A percentile compares a stretch with the other conserved stretches of the same genome.
Evolutionary conservation across 2,888 invertebrate species (phyloP).

Genomic region (Chymomyza amoena): DNA sequence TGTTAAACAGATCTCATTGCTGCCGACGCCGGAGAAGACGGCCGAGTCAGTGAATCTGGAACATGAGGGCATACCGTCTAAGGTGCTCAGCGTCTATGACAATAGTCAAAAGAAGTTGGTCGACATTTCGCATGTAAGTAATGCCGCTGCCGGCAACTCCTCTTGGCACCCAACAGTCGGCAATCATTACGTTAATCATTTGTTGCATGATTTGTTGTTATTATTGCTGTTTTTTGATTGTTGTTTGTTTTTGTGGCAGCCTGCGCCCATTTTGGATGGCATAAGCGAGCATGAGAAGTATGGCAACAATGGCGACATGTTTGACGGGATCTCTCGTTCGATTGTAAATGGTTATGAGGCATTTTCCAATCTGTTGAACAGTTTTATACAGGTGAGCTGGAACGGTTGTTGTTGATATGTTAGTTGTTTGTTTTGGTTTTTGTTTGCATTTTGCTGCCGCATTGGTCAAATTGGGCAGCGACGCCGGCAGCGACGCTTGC

Average conservation of each 20-base stretch:
- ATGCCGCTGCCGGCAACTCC: no score
- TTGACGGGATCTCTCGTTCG: constrained; percentile 82
- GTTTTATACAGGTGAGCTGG: constrained; percentile 82
- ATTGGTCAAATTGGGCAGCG: constrained; percentile 2
- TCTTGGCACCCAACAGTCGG: not conserved
- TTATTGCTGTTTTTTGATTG: not conserved
- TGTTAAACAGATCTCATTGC: constrained; percentile 54
- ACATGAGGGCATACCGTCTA: constrained; percentile 74
- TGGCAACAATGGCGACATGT: constrained; percentile 86
- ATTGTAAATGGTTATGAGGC: constrained; percentile 85
- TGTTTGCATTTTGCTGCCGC: constrained; percentile 19
- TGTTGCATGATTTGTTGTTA: not conserved
- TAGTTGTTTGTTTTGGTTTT: constrained; percentile 2
- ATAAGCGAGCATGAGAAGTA: constrained; percentile 88
- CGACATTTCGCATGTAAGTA: constrained; percentile 71
- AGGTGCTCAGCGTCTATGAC: constrained; percentile 74
- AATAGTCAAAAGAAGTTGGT: constrained; percentile 70
- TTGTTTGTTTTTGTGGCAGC: constrained; percentile 75
- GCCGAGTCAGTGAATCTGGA: constrained; percentile 77
- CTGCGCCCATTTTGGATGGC: constrained; percentile 87
- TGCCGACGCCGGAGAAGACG: constrained; percentile 66
- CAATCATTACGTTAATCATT: not conserved
- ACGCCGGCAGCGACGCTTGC: not conserved
- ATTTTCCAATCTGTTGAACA: constrained; percentile 83
- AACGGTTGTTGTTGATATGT: constrained; percentile 52